phyloP scores from a whole-genome alignment of 2,888 invertebrate species.

The Lacanobia wlatinum region DNA sequence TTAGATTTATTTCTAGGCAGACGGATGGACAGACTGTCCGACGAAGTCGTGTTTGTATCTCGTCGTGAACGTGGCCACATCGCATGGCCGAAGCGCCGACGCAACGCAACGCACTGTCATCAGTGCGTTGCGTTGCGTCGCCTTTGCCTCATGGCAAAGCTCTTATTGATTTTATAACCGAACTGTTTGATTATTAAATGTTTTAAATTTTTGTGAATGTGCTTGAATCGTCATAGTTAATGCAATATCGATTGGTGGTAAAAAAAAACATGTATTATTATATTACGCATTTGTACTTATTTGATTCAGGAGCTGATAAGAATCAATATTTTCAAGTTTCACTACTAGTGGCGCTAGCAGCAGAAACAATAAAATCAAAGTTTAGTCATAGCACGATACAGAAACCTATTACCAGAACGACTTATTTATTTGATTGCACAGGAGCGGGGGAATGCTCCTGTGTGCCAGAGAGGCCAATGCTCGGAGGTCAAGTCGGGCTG shows the following conservation, averaged over 20 bases:
- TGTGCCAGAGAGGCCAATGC: too few species aligned
- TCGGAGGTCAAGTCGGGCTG: too few species aligned
- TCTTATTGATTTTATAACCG: background rate
- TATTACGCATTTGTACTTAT: background rate
- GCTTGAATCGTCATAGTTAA: background rate
- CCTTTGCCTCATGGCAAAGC: too few species aligned
- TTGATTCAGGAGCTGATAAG: background rate
- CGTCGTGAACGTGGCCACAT: too few species aligned
- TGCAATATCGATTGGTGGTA: background rate
- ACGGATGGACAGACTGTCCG: too few species aligned
- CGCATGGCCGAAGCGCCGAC: too few species aligned
- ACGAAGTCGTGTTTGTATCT: background rate
- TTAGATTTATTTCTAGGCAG: too few species aligned
- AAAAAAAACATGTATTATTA: background rate
- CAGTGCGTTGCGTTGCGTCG: too few species aligned
- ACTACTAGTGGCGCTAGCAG: background rate
- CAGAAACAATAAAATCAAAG: background rate
- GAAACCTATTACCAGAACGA: background rate
- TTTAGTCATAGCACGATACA: background rate
- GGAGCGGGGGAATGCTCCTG: too few species aligned
- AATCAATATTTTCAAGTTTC: background rate
- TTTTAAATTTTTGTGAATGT: conserved; percentile 4
- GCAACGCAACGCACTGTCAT: too few species aligned
- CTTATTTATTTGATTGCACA: background rate
- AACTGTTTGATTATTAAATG: conserved; percentile 5